Conservation (phyloP, 2,113 vertebrate genomes). For the Odontophorus gujanensis region DNA sequence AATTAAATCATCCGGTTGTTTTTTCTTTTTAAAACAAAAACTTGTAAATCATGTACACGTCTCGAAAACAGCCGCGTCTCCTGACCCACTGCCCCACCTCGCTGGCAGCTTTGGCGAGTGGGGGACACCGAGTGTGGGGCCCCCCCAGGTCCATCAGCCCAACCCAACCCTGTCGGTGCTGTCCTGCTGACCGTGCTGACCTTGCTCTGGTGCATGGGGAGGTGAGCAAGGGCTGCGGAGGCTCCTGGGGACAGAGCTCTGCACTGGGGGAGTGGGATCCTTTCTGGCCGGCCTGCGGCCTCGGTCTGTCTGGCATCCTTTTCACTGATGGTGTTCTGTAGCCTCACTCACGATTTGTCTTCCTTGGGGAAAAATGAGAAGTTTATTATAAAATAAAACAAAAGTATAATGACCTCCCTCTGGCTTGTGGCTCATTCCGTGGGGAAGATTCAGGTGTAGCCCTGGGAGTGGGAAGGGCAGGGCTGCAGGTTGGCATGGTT, state of each 20-base stretch:
- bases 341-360: conserved; percentile 54
- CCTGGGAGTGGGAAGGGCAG: background rate
- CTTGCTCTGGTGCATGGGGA: background rate
- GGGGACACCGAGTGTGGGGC: background rate
- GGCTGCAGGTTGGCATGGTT: background rate
- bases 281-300: background rate
- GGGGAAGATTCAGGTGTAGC: background rate
- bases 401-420: background rate
- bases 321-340: conserved; percentile 50
- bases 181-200: background rate
- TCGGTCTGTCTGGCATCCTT: background rate
- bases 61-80: conserved; percentile 12
- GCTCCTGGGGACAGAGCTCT: background rate
- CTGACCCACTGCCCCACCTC: background rate
- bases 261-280: background rate
- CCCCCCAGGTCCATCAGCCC: background rate
- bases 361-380: conserved; percentile 45
- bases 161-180: background rate
- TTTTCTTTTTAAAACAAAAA: background rate
- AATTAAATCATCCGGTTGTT: conserved; percentile 24
- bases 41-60: conserved; percentile 20
- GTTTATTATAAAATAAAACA: conserved; percentile 68
- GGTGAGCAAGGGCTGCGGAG: background rate
- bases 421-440: background rate
- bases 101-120: background rate